Conservation (phyloP, 2,797 vertebrate species). For the Sebastes taczanowskii region DNA sequence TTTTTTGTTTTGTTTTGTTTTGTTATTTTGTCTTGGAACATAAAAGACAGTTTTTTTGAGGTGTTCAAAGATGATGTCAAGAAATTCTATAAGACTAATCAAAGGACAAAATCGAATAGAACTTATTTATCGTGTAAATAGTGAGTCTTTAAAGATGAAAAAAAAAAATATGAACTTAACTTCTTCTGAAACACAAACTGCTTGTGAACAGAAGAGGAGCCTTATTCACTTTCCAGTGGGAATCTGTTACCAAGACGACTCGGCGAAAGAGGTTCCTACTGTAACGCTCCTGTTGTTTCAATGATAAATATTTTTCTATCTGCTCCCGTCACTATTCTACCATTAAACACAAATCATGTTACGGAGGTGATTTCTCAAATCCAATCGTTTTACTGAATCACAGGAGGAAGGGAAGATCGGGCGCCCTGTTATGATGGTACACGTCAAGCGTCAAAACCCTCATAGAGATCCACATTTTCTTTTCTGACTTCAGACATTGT, state of each 20-base stretch:
- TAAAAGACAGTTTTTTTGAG: constrained; percentile 56
- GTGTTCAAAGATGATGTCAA: constrained; percentile 83
- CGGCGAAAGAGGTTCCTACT: constrained; percentile 60
- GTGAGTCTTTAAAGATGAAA: constrained; percentile 74
- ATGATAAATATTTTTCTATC: constrained; percentile 87
- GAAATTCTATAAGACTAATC: constrained; percentile 74
- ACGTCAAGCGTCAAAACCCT: constrained; percentile 40
- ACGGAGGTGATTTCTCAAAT: constrained; percentile 54
- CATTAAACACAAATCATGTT: constrained; percentile 51
- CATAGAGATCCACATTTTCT: constrained; percentile 45
- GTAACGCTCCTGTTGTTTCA: constrained; percentile 76
- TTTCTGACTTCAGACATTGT: constrained; percentile 48
- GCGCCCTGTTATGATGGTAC: constrained; percentile 45
- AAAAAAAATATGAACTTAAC: constrained; percentile 73
- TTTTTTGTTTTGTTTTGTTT: background rate
- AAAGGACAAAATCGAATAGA: constrained; percentile 73
- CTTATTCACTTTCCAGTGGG: constrained; percentile 73
- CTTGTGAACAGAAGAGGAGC: constrained; percentile 79
- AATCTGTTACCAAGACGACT: constrained; percentile 63
- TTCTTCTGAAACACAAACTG: constrained; percentile 80
- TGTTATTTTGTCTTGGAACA: constrained; percentile 36
- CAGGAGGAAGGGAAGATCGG: constrained; percentile 26
- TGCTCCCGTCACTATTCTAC: constrained; percentile 68
- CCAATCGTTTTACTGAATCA: constrained; percentile 38
- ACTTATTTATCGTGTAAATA: constrained; percentile 87